Percentiles rank a stretch among this genome's conserved stretches.
Evolutionary conservation across 1,140 invertebrate genomes (phyloP).

Genomic region (Hyposmocoma kahamanoa): DNA sequence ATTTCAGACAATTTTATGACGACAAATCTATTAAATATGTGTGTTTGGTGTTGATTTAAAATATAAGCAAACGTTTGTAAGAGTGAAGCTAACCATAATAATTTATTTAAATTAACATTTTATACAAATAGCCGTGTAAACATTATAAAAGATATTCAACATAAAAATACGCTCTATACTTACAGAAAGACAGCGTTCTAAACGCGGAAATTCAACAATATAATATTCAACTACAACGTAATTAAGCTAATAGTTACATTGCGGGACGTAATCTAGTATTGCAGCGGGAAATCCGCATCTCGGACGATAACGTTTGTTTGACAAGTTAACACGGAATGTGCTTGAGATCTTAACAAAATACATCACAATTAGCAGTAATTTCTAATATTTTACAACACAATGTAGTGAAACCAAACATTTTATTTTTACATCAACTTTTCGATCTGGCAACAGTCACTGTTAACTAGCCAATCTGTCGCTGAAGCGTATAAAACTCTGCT

Average conservation of each 20-base stretch:
- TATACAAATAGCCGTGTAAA: conserved; percentile 66
- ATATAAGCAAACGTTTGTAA: too few species aligned
- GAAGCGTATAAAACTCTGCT: background rate
- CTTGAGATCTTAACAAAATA: background rate
- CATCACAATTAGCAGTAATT: background rate
- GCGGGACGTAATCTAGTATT: conserved; percentile 71
- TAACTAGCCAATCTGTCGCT: conserved; percentile 8
- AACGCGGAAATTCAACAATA: conserved; percentile 60
- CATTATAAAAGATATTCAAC: conserved; percentile 65
- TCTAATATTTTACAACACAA: background rate
- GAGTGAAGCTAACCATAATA: conserved; percentile 58
- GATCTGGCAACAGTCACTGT: background rate
- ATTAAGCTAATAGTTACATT: conserved; percentile 29
- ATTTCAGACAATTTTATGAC: too few species aligned
- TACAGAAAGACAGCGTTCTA: conserved; percentile 55
- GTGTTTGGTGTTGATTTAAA: too few species aligned
- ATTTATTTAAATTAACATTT: conserved; percentile 65
- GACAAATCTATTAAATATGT: too few species aligned
- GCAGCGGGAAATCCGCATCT: conserved; percentile 54
- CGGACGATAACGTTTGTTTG: conserved; percentile 50
- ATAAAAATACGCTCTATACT: conserved; percentile 43
- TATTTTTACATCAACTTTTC: background rate
- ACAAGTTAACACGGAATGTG: background rate
- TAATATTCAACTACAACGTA: conserved; percentile 52
- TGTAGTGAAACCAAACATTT: background rate